Base-by-base conservation (phyloP, 2,888 invertebrate species). In the Cryptocephalus moraei region DNA sequence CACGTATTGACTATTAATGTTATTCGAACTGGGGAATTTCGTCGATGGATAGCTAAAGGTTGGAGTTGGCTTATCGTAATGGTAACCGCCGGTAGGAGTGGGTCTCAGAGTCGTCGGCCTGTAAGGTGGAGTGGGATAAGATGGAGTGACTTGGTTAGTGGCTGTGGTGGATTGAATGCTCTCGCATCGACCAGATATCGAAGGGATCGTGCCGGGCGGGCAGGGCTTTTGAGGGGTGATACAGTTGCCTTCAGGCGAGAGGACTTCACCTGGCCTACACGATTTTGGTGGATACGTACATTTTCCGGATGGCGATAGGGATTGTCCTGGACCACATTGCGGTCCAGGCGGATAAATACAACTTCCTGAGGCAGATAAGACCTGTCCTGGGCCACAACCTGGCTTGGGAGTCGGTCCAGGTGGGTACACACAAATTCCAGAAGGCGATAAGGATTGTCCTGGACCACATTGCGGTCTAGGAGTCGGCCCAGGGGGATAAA, bases 61-160 rank as follows among this genome's bases (percentile, higher is more conserved):
- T 33, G 62, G 57, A n/a, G 57, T 55, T 10, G 61, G 55, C 48
- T 41, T 57, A 32, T 58, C 52, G 39, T 64, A 65, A 33, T 47
- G 47, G 50, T 63, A 64, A 39, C 53, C 53, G 46, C 46, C n/a
- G n/a, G n/a, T 52, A 12, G 22, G 45, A 40, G 14, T 41, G 34
- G 41, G 46, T 11, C 32, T 43, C 39, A 47, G 42, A 14, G 47
- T 47, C 41, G 33, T 45, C 32, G 53, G 53, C 49, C 53, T 55
- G 52, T 52, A 54, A 50, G 55, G 51, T 50, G 49, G 46, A 46
- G 51, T 46, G 48, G 54, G 45, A 51, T 56, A 53, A 55, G 49
- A 47, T 42, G 68, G 64, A 48, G 61, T 60, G 51, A 49, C 36
- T 44, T 46, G 48, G 55, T 38, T 50, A 49, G 42, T 50, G 46